Evolutionary conservation across 37 sponge, comb jelly and placozoan genomes (phyloP).

Genomic region (Agelas oroides): DNA sequence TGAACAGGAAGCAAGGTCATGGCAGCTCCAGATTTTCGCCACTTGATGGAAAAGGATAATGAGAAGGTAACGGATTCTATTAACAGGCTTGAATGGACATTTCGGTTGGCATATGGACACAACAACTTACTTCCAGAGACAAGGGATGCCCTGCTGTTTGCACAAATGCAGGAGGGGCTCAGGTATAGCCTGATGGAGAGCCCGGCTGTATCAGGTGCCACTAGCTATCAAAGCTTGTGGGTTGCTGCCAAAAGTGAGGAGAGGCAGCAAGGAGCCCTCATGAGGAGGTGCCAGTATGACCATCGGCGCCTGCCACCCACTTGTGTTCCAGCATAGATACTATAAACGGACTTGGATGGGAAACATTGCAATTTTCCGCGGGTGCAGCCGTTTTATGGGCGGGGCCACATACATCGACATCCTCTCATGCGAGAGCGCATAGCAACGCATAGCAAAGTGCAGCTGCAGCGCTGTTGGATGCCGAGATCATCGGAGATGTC

Average conservation of each 20-base stretch:
- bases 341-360: too few relatives aligned
- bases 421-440: too few relatives aligned
- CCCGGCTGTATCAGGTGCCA: constrained; percentile 61
- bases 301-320: too few relatives aligned
- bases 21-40: constrained; percentile 69
- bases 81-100: constrained; percentile 27
- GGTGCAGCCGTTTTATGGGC: too few relatives aligned
- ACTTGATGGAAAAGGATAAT: constrained; percentile 24
- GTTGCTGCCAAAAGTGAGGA: constrained; percentile 47
- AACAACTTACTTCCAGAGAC: constrained; percentile 28
- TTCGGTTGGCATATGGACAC: constrained; percentile 48
- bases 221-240: constrained; percentile 26
- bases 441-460: too few relatives aligned
- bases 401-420: too few relatives aligned
- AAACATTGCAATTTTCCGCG: too few relatives aligned
- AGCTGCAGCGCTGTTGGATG: too few relatives aligned
- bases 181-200: constrained; percentile 6
- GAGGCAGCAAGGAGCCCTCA: too few relatives aligned
- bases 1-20: constrained; percentile 46
- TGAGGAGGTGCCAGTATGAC: too few relatives aligned
- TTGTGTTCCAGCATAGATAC: too few relatives aligned
- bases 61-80: constrained; percentile 57
- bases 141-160: constrained; percentile 31
- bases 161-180: constrained; percentile 52
- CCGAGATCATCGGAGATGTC: too few relatives aligned